Conservation (phyloP, 2,888 invertebrate species). For the Eupithecia vulgata region DNA sequence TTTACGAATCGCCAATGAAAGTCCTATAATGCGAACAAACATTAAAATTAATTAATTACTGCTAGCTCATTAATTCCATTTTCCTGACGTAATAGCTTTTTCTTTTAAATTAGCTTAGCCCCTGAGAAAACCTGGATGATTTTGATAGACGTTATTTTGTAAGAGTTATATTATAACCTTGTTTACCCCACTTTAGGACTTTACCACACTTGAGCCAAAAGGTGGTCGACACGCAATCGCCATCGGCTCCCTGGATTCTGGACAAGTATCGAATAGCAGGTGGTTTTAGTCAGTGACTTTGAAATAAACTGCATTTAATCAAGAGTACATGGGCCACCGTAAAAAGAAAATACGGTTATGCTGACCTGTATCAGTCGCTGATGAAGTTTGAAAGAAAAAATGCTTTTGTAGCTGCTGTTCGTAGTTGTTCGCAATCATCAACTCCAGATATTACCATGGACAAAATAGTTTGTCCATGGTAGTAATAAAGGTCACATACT, state of each 20-base stretch:
- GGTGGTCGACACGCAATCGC: neutral
- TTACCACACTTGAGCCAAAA: neutral
- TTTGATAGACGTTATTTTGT: too few species aligned
- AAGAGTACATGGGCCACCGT: neutral
- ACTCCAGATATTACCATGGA: neutral
- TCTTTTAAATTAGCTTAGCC: conserved; percentile 52
- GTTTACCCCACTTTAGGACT: conserved; percentile 37
- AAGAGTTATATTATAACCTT: conserved; percentile 43
- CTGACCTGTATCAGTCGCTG: neutral
- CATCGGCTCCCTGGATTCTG: neutral
- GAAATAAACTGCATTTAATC: neutral
- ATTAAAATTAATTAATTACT: conserved; percentile 29
- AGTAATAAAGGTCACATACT: neutral
- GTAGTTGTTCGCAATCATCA: neutral
- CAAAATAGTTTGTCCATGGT: neutral
- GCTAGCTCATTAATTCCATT: conserved; percentile 56
- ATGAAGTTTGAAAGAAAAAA: neutral
- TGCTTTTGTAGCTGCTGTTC: neutral
- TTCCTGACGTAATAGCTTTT: conserved; percentile 34
- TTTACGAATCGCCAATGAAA: neutral
- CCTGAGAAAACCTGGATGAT: conserved; percentile 52
- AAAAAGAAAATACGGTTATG: neutral
- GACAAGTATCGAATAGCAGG: neutral
- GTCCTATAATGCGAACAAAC: conserved; percentile 9
- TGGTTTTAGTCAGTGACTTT: neutral